Conservation (phyloP, 2,888 invertebrate genomes). For the Agelastica alni region DNA sequence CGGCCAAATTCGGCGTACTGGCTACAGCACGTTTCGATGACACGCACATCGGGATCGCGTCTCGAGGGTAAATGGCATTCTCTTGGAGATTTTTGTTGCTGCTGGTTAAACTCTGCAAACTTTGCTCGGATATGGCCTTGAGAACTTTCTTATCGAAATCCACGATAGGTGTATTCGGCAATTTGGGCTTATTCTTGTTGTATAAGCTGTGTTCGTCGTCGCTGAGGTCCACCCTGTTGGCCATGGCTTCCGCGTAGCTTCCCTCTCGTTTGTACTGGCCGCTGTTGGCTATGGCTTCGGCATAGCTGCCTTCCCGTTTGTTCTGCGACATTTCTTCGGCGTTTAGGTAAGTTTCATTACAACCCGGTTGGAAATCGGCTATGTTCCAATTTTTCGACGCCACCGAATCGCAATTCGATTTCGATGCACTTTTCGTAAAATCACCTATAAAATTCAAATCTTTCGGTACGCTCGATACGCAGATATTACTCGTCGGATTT, state of each 20-base stretch:
- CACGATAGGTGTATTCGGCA: conserved; percentile 46
- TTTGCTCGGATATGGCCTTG: conserved; percentile 55
- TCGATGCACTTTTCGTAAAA: conserved; percentile 31
- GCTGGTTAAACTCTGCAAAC: conserved; percentile 48
- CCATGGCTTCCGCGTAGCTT: conserved; percentile 55
- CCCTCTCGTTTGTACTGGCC: conserved; percentile 51
- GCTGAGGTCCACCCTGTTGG: conserved; percentile 52
- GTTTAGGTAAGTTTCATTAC: conserved; percentile 11
- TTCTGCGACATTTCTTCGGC: conserved; percentile 34
- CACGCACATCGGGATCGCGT: conserved; percentile 29
- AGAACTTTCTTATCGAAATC: conserved; percentile 52
- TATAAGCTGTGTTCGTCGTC: conserved; percentile 62
- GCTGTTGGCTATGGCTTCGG: conserved; percentile 28
- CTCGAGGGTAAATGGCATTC: conserved; percentile 24
- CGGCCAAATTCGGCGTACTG: conserved; percentile 37
- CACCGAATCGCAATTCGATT: conserved; percentile 42
- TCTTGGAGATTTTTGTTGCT: conserved; percentile 35
- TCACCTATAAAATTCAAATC: conserved; percentile 66
- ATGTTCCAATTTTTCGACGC: conserved; percentile 57
- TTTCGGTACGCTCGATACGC: conserved; percentile 63
- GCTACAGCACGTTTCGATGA: conserved; percentile 27
- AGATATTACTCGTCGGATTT: conserved; percentile 22
- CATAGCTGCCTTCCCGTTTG: conserved; percentile 47
- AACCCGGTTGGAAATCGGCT: conserved; percentile 44
- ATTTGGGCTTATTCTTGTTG: conserved; percentile 58